Percentiles rank a stretch among this genome's conserved stretches.
These are phyloP conservation scores for Lithophane semibrunnea DNA, from an alignment of 2,888 invertebrate genomes.

Conservation along the genomic window DNA sequence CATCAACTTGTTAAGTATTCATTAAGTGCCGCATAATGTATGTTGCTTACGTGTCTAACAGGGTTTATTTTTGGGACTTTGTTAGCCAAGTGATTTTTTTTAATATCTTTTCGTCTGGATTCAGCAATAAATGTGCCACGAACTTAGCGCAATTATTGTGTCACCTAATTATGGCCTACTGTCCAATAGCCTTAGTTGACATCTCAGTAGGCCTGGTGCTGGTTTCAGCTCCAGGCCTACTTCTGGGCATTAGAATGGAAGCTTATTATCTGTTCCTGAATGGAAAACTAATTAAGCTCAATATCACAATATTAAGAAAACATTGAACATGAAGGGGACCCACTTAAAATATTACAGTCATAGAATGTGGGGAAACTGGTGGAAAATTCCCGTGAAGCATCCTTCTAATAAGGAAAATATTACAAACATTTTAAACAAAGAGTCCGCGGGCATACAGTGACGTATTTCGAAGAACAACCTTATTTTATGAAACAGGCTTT, in stretches of 20 bases:
- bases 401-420: slow-evolving; percentile 52
- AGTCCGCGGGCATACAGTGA: slow-evolving; percentile 29
- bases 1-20: slow-evolving; percentile 58
- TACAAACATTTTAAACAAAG: slow-evolving; percentile 54
- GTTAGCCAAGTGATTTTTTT: neutral
- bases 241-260: neutral
- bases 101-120: neutral
- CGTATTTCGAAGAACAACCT: slow-evolving; percentile 40
- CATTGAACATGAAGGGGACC: slow-evolving; percentile 5
- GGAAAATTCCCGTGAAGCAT: slow-evolving; percentile 31
- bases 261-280: neutral
- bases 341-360: slow-evolving; percentile 44
- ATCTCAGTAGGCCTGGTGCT: neutral
- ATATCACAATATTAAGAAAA: slow-evolving; percentile 1
- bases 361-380: slow-evolving; percentile 29
- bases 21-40: slow-evolving; percentile 53
- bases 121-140: neutral
- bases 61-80: neutral
- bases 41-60: slow-evolving; percentile 9
- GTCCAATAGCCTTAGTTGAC: neutral
- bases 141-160: neutral
- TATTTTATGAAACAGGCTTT: slow-evolving; percentile 52
- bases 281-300: neutral
- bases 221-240: neutral
- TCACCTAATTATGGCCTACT: neutral